These are phyloP conservation scores for Lasioglossum malachurum DNA, from an alignment of 2,888 invertebrate genomes.

Conservation along the genomic window DNA sequence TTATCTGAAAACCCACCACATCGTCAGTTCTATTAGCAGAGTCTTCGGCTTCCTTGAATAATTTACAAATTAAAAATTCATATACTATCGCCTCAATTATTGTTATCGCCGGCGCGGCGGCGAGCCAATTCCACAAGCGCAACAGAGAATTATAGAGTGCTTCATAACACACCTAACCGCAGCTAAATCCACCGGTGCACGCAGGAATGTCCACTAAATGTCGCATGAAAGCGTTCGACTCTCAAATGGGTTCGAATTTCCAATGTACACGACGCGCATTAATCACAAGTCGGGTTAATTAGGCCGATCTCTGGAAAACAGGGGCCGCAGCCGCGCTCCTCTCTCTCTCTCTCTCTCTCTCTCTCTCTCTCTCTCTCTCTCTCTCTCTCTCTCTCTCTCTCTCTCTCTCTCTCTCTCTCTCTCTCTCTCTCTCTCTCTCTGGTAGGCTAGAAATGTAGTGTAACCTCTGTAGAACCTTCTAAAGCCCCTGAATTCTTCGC, in stretches of 20 bases:
- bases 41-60: no score
- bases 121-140: not conserved
- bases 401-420: no score
- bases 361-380: no score
- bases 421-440: no score
- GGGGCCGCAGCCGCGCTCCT: not conserved
- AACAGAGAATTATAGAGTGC: not conserved
- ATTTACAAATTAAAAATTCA: no score
- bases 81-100: not conserved
- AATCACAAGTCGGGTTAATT: not conserved
- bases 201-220: slow-evolving; percentile 3
- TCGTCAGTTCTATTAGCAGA: no score
- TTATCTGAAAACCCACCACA: not conserved
- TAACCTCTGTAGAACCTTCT: not conserved
- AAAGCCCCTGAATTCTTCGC: not conserved
- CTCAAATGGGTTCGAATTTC: not conserved
- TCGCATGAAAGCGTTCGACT: not conserved
- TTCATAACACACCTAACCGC: not conserved
- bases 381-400: no score
- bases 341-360: no score
- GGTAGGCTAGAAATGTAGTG: not conserved
- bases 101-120: not conserved
- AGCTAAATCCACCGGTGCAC: not conserved
- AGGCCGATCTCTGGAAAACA: not conserved
- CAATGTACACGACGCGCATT: not conserved